These are phyloP conservation scores for Carduelis carduelis DNA, from an alignment of 2,797 vertebrate species.

Conservation along the genomic window DNA sequence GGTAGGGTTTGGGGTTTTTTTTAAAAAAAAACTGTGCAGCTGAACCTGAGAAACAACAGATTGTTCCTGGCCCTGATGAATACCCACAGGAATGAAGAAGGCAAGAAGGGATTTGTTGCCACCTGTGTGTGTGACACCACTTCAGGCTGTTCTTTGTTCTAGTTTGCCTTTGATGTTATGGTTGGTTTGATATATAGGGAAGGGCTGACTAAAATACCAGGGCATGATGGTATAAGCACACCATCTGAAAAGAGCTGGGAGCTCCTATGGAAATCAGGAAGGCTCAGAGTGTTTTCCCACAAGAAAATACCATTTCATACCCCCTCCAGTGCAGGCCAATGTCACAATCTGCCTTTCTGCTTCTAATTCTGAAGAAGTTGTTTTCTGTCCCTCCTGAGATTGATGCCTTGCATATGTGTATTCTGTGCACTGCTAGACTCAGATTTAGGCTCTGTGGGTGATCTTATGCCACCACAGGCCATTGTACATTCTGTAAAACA, in stretches of 20 bases:
- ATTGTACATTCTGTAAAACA: conserved; percentile 40
- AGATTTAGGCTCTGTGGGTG: conserved; percentile 20
- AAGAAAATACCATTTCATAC: not conserved
- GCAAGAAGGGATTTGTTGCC: not conserved
- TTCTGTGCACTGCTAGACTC: not conserved
- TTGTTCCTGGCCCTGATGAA: not conserved
- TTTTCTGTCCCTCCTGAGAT: not conserved
- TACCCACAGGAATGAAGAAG: not conserved
- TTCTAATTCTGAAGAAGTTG: conserved; percentile 19
- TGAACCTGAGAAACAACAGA: not conserved
- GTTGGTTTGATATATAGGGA: not conserved
- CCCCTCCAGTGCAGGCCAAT: not conserved
- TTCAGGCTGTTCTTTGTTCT: conserved; percentile 32
- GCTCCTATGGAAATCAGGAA: not conserved
- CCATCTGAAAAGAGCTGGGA: not conserved
- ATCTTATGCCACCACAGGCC: not conserved
- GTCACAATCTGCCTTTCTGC: not conserved
- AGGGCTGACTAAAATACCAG: not conserved
- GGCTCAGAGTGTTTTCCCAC: not conserved
- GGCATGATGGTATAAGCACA: not conserved
- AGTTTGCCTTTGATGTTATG: conserved; percentile 1
- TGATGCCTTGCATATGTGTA: not conserved
- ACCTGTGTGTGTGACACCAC: not conserved
- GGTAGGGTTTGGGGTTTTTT: not conserved
- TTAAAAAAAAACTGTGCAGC: not conserved